phyloP scores from a whole-genome alignment of 1,140 invertebrate species.

The Halotydeus destructor region DNA sequence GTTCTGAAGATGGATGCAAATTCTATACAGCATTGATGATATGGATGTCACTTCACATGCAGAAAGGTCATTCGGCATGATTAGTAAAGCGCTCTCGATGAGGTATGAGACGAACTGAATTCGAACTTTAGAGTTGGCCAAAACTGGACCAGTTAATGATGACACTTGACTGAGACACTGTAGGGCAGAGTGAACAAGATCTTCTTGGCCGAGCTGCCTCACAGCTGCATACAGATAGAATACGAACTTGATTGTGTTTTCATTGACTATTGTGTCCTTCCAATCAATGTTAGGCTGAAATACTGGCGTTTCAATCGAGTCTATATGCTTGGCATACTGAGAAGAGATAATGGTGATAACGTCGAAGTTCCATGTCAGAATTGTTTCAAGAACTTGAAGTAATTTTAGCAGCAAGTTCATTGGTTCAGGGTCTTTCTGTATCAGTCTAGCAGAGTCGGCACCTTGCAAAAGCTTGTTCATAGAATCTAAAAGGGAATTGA shows the following conservation, averaged over 20 bases:
- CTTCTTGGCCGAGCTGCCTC: constrained; percentile 49
- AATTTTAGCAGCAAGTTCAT: constrained; percentile 29
- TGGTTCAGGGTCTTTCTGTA: no score
- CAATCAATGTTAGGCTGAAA: constrained; percentile 39
- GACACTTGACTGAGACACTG: constrained; percentile 58
- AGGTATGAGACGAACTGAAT: constrained; percentile 47
- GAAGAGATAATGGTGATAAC: constrained; percentile 39
- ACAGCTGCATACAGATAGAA: constrained; percentile 35
- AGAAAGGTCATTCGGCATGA: constrained; percentile 2
- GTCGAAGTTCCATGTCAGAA: constrained; percentile 51
- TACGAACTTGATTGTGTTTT: constrained; percentile 46
- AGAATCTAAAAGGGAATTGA: no score
- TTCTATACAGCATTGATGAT: constrained; percentile 3
- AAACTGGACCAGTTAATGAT: constrained; percentile 45
- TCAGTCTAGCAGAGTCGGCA: no score
- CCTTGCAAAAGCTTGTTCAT: no score
- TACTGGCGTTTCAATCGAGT: constrained; percentile 29
- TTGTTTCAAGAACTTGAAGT: constrained; percentile 44
- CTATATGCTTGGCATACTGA: constrained; percentile 20
- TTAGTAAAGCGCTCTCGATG: constrained; percentile 42
- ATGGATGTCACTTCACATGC: constrained; percentile 2
- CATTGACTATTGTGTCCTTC: constrained; percentile 51
- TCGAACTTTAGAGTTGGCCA: constrained; percentile 34
- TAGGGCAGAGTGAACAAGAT: constrained; percentile 48
- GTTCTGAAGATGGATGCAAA: constrained; percentile 5